Conservation (phyloP, 2,113 vertebrate genomes). For the Murina feae region DNA sequence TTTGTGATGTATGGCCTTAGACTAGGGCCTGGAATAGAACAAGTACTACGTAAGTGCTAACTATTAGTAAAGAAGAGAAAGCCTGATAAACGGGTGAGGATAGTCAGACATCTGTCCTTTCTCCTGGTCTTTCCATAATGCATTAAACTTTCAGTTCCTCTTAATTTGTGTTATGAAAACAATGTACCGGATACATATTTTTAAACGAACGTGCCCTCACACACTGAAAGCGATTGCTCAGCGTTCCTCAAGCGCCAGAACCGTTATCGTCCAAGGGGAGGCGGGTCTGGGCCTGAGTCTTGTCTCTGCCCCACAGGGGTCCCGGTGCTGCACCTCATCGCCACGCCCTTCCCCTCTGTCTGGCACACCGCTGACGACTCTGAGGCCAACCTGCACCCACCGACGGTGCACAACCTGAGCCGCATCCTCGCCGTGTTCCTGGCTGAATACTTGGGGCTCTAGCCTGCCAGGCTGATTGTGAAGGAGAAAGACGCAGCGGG, state of each 20-base stretch:
- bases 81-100: too few relatives aligned
- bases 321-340: constrained; percentile 87
- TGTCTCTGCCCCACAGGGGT: constrained; percentile 38
- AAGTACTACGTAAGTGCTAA: background rate
- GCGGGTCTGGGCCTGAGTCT: background rate
- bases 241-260: background rate
- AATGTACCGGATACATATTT: background rate
- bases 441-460: constrained; percentile 87
- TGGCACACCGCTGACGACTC: constrained; percentile 91
- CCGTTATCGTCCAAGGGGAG: fast-evolving
- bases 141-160: background rate
- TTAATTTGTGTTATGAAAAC: background rate
- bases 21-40: background rate
- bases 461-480: background rate
- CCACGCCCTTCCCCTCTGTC: constrained; percentile 90
- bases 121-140: background rate
- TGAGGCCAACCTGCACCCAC: constrained; percentile 87
- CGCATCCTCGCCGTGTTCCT: constrained; percentile 87
- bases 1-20: background rate
- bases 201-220: background rate
- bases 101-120: background rate
- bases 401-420: constrained; percentile 88
- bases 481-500: background rate
- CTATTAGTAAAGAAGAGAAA: background rate
- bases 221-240: background rate